phyloP scores from a whole-genome alignment of 2,797 vertebrate species.

The Sebastes trivittatus region DNA sequence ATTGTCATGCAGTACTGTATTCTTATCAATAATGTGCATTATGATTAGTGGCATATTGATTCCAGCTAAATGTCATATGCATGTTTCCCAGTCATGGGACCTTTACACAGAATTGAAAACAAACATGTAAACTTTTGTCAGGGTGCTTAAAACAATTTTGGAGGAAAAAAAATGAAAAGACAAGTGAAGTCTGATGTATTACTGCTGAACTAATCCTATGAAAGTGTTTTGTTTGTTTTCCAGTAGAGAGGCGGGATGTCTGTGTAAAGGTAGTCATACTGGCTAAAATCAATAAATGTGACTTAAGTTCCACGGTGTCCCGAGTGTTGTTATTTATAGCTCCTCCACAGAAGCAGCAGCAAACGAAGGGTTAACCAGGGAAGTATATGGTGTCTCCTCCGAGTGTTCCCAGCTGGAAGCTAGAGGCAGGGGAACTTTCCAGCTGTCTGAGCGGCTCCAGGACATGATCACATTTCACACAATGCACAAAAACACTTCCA shows the following conservation, averaged over 20 bases:
- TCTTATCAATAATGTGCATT: constrained; percentile 93
- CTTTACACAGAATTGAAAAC: constrained; percentile 91
- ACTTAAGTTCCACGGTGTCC: constrained; percentile 72
- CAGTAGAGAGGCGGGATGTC: constrained; percentile 80
- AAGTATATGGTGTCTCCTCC: constrained; percentile 35
- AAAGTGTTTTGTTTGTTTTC: constrained; percentile 84
- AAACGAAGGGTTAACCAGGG: constrained; percentile 64
- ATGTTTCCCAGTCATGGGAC: constrained; percentile 94
- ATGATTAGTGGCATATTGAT: constrained; percentile 92
- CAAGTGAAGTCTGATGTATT: constrained; percentile 73
- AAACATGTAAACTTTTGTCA: constrained; percentile 74
- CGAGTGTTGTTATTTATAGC: constrained; percentile 53
- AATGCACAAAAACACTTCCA: constrained; percentile 65
- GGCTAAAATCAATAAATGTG: constrained; percentile 92
- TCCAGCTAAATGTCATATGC: constrained; percentile 93
- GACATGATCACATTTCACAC: constrained; percentile 76
- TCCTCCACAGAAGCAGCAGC: background rate
- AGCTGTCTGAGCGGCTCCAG: constrained; percentile 69
- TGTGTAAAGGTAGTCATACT: constrained; percentile 93
- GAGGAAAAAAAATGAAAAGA: constrained; percentile 21
- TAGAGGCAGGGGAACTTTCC: constrained; percentile 67
- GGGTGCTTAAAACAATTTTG: constrained; percentile 31
- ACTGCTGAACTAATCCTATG: constrained; percentile 81
- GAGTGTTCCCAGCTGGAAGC: constrained; percentile 66
- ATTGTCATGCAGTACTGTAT: constrained; percentile 96